These are phyloP conservation scores for Streptopelia turtur DNA, from an alignment of 2,797 vertebrate species.

Conservation along the genomic window DNA sequence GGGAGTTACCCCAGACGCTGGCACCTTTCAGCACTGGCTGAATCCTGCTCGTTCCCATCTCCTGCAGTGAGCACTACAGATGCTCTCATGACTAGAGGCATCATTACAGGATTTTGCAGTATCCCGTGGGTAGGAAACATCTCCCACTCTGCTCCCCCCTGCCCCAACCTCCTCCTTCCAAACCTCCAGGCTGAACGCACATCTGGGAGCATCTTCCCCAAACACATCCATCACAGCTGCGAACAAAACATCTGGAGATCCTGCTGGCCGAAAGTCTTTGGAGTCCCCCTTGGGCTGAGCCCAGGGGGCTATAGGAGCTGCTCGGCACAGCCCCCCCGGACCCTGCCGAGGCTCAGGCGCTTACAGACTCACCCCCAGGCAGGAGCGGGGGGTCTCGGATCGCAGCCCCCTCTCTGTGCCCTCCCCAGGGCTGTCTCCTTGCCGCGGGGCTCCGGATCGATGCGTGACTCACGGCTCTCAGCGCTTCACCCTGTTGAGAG, in stretches of 20 bases:
- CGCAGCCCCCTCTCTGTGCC: not conserved
- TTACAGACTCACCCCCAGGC: not conserved
- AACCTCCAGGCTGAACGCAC: not conserved
- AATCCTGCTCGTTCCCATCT: not conserved
- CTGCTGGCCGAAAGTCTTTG: not conserved
- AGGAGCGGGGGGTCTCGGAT: not conserved
- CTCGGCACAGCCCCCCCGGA: accelerated
- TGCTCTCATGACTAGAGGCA: not conserved
- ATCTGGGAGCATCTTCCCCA: constrained; percentile 47
- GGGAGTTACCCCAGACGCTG: not conserved
- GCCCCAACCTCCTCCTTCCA: not conserved
- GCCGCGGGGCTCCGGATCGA: not conserved
- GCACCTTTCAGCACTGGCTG: not conserved
- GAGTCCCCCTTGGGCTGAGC: not conserved
- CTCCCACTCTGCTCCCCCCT: not conserved
- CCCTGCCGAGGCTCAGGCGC: accelerated
- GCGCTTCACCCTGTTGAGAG: not conserved
- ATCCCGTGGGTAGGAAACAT: not conserved
- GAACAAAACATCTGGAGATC: constrained; percentile 3
- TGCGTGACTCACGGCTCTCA: not conserved
- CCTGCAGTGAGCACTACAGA: not conserved
- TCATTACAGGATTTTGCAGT: not conserved
- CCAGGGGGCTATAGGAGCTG: not conserved
- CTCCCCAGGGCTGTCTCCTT: not conserved
- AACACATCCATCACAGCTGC: constrained; percentile 15